phyloP scores from a whole-genome alignment of 2,113 vertebrate genomes.

The Equus przewalskii region DNA sequence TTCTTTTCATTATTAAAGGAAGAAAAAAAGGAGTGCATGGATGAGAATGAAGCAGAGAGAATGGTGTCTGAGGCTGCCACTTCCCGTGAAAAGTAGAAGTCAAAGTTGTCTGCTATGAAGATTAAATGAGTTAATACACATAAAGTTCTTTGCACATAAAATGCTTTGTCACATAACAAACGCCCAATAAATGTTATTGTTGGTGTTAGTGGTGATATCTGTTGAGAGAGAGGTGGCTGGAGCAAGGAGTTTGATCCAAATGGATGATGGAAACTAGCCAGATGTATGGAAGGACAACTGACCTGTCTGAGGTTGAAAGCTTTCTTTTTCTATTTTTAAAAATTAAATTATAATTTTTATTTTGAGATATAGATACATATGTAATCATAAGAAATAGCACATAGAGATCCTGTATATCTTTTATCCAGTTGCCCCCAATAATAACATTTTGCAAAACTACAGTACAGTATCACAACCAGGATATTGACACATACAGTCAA shows the following conservation, averaged over 20 bases:
- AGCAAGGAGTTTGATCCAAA: not conserved
- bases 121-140: not conserved
- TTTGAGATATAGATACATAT: not conserved
- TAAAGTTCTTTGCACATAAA: not conserved
- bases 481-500: not conserved
- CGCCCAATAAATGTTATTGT: not conserved
- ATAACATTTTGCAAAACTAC: not conserved
- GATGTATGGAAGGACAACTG: not conserved
- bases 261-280: not conserved
- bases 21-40: not conserved
- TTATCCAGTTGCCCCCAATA: not conserved
- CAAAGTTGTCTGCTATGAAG: not conserved
- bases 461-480: not conserved
- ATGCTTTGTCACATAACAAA: not conserved
- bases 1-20: conserved; percentile 33
- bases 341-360: conserved; percentile 13
- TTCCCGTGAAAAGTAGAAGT: not conserved
- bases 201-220: not conserved
- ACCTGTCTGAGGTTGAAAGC: not conserved
- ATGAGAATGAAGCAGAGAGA: not conserved
- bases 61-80: not conserved
- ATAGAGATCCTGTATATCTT: not conserved
- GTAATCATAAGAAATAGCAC: not conserved
- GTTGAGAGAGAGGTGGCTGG: not conserved
- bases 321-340: not conserved